These are phyloP conservation scores for Heterohyrax brucei DNA, from an alignment of 2,797 vertebrate genomes.

Conservation along the genomic window DNA sequence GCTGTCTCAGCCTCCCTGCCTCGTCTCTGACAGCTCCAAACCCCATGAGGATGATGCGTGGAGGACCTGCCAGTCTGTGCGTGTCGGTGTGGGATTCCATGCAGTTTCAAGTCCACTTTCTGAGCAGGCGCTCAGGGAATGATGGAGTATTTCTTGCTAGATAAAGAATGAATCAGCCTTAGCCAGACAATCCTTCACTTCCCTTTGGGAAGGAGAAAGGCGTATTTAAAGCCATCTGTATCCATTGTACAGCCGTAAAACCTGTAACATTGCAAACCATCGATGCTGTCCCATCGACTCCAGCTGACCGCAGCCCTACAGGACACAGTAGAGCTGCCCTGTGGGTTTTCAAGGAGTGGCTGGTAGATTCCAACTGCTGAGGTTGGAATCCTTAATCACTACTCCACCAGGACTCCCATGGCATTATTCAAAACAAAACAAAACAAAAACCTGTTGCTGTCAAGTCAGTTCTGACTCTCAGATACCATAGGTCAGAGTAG, in stretches of 20 bases:
- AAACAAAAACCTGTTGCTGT: background rate
- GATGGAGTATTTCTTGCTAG: background rate
- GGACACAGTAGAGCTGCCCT: no score
- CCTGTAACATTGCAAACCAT: background rate
- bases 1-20: background rate
- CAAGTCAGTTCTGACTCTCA: background rate
- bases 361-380: no score
- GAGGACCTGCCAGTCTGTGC: background rate
- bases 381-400: no score
- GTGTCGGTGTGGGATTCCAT: background rate
- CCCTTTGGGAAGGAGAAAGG: background rate
- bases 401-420: no score
- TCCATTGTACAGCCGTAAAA: background rate
- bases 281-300: no score
- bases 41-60: background rate
- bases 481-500: background rate
- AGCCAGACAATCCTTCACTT: conserved; percentile 21
- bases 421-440: no score
- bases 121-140: background rate
- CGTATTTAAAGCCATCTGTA: background rate
- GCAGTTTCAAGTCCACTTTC: background rate
- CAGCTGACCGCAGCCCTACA: no score
- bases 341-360: no score
- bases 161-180: background rate
- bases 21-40: background rate